A percentile compares a stretch with the other conserved stretches of the same genome.
Conservation (phyloP, 2,113 vertebrate species). For the Leptocoma aspasia region DNA sequence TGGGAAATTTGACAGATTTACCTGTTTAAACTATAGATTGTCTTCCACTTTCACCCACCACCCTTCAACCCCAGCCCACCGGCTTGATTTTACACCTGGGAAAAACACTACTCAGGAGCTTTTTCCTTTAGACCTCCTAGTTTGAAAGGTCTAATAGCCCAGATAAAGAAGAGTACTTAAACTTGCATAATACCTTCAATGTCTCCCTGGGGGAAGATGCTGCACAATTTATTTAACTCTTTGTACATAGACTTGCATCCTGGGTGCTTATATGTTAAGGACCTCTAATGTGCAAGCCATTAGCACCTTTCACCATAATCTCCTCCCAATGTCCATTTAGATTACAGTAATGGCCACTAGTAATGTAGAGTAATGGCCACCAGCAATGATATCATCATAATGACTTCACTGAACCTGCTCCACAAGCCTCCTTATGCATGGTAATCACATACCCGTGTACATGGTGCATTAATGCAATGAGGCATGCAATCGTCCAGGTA, state of each 20-base stretch:
- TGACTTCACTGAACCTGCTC: constrained; percentile 41
- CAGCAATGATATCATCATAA: constrained; percentile 66
- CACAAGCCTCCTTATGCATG: neutral
- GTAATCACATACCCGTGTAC: neutral
- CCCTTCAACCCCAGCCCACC: neutral
- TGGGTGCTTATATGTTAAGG: constrained; percentile 58
- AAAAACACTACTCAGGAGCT: constrained; percentile 49
- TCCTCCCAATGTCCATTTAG: constrained; percentile 66
- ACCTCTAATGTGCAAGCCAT: constrained; percentile 59
- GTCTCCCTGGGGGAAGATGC: constrained; percentile 35
- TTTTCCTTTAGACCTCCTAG: constrained; percentile 39
- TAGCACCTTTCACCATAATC: constrained; percentile 69
- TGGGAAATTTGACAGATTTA: neutral
- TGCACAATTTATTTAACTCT: constrained; percentile 63
- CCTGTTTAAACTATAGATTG: neutral
- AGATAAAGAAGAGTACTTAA: constrained; percentile 62
- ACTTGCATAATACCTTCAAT: constrained; percentile 61
- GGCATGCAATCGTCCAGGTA: neutral
- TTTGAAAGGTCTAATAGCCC: constrained; percentile 58
- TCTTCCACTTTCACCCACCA: neutral
- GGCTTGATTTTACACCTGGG: constrained; percentile 42
- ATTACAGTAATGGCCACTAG: constrained; percentile 61
- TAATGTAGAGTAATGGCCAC: constrained; percentile 50
- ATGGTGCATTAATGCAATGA: neutral
- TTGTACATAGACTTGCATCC: constrained; percentile 52